Evolutionary conservation across 1,140 invertebrate species (phyloP).

Genomic region (Dreissena polymorpha): DNA sequence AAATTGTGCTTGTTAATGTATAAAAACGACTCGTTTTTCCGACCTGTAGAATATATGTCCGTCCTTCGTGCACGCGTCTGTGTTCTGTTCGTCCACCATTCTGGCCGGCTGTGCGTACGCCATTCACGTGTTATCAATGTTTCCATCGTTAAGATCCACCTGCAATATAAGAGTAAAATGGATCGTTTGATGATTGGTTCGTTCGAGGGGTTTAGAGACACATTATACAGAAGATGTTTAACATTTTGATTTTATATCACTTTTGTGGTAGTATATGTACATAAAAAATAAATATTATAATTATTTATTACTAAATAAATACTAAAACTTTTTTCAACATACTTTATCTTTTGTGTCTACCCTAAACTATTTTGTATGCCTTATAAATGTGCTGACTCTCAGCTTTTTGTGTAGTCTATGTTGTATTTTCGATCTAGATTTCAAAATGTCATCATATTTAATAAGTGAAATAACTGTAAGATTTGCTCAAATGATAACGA

Average conservation of each 20-base stretch:
- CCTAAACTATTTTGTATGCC: neutral
- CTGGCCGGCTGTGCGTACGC: slow-evolving; percentile 76
- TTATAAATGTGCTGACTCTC: too few relatives aligned
- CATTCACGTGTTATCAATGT: slow-evolving; percentile 69
- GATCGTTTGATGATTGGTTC: neutral
- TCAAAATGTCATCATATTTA: too few relatives aligned
- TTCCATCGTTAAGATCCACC: slow-evolving; percentile 32
- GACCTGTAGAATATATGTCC: slow-evolving; percentile 78
- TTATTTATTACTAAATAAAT: neutral
- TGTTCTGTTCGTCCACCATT: slow-evolving; percentile 79
- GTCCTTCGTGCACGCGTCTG: slow-evolving; percentile 78
- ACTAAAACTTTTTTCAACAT: neutral
- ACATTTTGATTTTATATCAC: neutral
- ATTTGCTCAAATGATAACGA: too few relatives aligned
- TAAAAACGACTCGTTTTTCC: too few relatives aligned
- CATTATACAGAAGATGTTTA: neutral
- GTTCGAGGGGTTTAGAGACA: neutral
- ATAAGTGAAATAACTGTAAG: too few relatives aligned
- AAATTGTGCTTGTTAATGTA: too few relatives aligned
- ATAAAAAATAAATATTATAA: too few relatives aligned
- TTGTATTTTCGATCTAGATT: too few relatives aligned
- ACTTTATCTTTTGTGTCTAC: neutral
- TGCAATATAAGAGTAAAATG: neutral
- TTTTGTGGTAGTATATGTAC: too few relatives aligned
- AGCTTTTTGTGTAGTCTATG: neutral